These are phyloP conservation scores for Blastobasis lacticolella DNA, from an alignment of 2,888 invertebrate genomes.

Conservation along the genomic window DNA sequence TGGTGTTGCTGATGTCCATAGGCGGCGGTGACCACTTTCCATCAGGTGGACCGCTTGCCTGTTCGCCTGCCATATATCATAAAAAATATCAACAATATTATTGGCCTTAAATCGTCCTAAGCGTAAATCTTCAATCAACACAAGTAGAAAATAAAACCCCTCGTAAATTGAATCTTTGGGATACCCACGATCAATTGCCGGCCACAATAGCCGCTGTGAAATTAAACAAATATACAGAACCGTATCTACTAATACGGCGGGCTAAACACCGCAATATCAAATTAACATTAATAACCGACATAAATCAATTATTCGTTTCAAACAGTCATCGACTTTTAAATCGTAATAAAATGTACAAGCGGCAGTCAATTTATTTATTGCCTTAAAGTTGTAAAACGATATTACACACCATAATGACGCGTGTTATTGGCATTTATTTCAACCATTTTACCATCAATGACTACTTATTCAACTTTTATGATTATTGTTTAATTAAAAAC, in stretches of 20 bases:
- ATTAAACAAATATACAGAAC: too few species aligned
- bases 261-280: conserved; percentile 22
- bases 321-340: conserved; percentile 71
- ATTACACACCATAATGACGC: conserved; percentile 70
- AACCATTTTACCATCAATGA: conserved; percentile 62
- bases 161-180: too few species aligned
- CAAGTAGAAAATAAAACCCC: too few species aligned
- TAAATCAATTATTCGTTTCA: conserved; percentile 71
- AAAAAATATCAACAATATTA: too few species aligned
- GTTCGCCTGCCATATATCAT: too few species aligned
- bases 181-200: too few species aligned
- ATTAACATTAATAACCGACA: conserved; percentile 61
- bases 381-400: conserved; percentile 71
- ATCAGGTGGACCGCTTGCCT: too few species aligned
- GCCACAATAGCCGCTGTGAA: too few species aligned
- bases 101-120: too few species aligned
- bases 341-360: conserved; percentile 72
- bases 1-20: too few species aligned
- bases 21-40: too few species aligned
- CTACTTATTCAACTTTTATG: conserved; percentile 56
- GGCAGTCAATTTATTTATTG: conserved; percentile 72
- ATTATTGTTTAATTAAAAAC: conserved; percentile 61
- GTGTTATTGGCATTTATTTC: conserved; percentile 70
- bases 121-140: too few species aligned
- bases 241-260: conserved; percentile 10